These are phyloP conservation scores for Watsonalla cultraria DNA, from an alignment of 2,888 invertebrate species.

Conservation along the genomic window DNA sequence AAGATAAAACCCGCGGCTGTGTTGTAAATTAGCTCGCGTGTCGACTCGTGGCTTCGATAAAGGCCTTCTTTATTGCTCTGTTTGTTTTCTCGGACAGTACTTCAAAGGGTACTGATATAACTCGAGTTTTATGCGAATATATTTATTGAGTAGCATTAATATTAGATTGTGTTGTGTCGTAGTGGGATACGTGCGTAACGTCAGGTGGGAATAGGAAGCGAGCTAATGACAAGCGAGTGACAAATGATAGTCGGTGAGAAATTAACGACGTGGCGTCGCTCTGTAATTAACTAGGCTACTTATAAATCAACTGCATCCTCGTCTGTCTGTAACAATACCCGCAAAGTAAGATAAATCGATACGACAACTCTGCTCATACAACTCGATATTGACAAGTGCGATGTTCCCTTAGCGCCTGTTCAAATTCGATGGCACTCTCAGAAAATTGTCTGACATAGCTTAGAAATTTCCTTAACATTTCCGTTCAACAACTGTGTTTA, in stretches of 20 bases:
- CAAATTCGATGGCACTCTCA: slow-evolving; percentile 32
- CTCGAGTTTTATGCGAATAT: slow-evolving; percentile 71
- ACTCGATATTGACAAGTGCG: slow-evolving; percentile 65
- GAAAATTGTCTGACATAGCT: slow-evolving; percentile 21
- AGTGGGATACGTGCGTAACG: slow-evolving; percentile 12
- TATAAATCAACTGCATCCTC: slow-evolving; percentile 71
- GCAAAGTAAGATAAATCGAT: slow-evolving; percentile 75
- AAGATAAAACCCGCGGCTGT: slow-evolving; percentile 78
- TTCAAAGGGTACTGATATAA: slow-evolving; percentile 75
- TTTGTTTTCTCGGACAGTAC: slow-evolving; percentile 76
- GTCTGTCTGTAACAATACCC: slow-evolving; percentile 64
- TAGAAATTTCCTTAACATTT: slow-evolving; percentile 8
- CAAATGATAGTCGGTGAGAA: slow-evolving; percentile 51
- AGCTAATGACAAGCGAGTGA: slow-evolving; percentile 43
- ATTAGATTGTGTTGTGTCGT: slow-evolving; percentile 20
- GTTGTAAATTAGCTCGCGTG: slow-evolving; percentile 79
- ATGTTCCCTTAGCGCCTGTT: slow-evolving; percentile 44
- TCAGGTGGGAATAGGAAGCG: slow-evolving; percentile 42
- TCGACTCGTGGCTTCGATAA: slow-evolving; percentile 77
- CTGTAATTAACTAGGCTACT: slow-evolving; percentile 68
- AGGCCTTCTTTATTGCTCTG: slow-evolving; percentile 77
- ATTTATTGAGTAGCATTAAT: slow-evolving; percentile 55
- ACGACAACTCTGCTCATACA: slow-evolving; percentile 64
- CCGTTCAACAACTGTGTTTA: slow-evolving; percentile 21
- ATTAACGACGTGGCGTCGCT: slow-evolving; percentile 61